Evolutionary conservation across 2,888 invertebrate species (phyloP), one percentile per base, ranked within the genome.

Genomic region (Lepidocyrtinus sp.): DNA sequence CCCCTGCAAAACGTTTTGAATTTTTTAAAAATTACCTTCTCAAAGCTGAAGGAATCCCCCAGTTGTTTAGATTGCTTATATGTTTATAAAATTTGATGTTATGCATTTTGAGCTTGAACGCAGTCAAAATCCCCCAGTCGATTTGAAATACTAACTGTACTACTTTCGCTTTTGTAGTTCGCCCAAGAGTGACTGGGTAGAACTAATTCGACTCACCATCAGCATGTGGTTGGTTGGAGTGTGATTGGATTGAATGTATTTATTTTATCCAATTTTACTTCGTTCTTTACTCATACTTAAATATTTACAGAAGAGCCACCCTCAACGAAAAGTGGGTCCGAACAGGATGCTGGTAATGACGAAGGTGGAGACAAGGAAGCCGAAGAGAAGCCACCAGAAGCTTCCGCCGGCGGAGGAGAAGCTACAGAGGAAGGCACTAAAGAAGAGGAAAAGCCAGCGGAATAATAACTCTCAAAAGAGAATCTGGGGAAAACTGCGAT

Each of bases 341-440:
- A 84, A 19, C 74, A 80, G 26, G 84, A 80, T 12, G 78, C 75
- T 69, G 84, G 36, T 24, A 73, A 80, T 21, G 84, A 84, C 68
- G 82, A 25, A 27, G 74, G 77, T 55, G 75, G 62, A 27, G 82
- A 82, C 25, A 63, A 82, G 5, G 82, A 71, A 12, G 46, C 27
- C n/a, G 72, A 72, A 45, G 81, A 74, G 27, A 81, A 81, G 22
- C 69, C 46, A 22, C 59, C 36, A 61, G 76, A 81, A 25, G 63
- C 63, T 0, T 17, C 75, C 2, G 68, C 68, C 12, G 79, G 74
- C 12, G 77, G 70, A 12, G 80, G 63, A 2, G 77, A 67, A 5
- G 82, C 68, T 55, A 67, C 63, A 7, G 75, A 74, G n/a, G 82
- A 71, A 46, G 46, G 73, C 36, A 55, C 71, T 55, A 83, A 70